phyloP scores from a whole-genome alignment of 2,113 vertebrate genomes.

The Heliornis fulica region DNA sequence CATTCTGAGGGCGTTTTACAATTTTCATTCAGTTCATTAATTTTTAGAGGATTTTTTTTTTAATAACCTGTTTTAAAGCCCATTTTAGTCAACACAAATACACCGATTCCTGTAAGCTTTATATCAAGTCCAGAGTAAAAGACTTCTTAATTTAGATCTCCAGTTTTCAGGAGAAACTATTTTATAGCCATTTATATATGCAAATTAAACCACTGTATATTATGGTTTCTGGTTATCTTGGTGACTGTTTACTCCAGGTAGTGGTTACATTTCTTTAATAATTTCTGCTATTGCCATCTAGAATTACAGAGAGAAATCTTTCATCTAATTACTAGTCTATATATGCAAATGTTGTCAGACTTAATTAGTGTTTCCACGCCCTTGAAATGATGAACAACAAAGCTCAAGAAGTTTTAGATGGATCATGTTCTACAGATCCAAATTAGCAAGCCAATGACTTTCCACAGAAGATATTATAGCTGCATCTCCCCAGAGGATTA shows the following conservation, averaged over 20 bases:
- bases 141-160: neutral
- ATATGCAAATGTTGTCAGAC: constrained; percentile 51
- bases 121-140: neutral
- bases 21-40: neutral
- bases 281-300: constrained; percentile 23
- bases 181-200: neutral
- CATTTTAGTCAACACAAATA: neutral
- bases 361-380: constrained; percentile 48
- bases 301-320: constrained; percentile 29
- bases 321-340: constrained; percentile 22
- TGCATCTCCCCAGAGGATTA: neutral
- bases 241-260: constrained; percentile 10
- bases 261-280: constrained; percentile 46
- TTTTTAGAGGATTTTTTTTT: neutral
- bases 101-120: neutral
- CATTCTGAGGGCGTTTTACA: rapidly evolving
- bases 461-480: neutral
- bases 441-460: neutral
- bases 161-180: neutral
- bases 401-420: constrained; percentile 34
- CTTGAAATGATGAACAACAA: constrained; percentile 43
- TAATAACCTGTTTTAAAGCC: neutral
- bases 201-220: constrained; percentile 27
- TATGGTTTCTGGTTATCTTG: neutral
- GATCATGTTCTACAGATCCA: constrained; percentile 6